phyloP scores from a whole-genome alignment of 2,888 invertebrate species.

The Drosophila kambysellisi region DNA sequence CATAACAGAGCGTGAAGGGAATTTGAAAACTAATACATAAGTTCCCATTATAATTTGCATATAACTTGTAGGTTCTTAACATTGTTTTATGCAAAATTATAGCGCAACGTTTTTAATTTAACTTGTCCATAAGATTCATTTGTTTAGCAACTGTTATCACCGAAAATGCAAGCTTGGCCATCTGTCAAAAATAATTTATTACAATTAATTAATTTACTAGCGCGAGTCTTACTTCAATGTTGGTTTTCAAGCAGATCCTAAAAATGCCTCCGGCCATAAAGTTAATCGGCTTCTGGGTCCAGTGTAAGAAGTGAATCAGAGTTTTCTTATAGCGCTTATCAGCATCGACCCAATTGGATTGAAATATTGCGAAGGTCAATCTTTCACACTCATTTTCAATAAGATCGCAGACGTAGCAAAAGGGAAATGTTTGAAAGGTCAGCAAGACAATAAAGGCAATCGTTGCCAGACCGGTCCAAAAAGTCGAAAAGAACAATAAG shows the following conservation, averaged over 20 bases:
- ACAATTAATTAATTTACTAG: neutral
- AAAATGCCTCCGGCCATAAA: conserved; percentile 51
- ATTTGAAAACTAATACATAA: neutral
- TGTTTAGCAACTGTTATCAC: conserved; percentile 54
- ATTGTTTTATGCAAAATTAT: neutral
- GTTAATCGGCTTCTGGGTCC: conserved; percentile 35
- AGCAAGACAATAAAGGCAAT: conserved; percentile 26
- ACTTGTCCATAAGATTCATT: conserved; percentile 50
- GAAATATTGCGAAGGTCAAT: conserved; percentile 38
- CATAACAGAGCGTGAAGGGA: neutral
- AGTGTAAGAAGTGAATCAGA: conserved; percentile 40
- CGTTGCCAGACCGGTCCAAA: conserved; percentile 35
- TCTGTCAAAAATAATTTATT: conserved; percentile 16
- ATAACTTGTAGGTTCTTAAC: neutral
- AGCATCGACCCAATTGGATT: conserved; percentile 54
- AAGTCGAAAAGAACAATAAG: conserved; percentile 48
- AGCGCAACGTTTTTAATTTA: neutral
- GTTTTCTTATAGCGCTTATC: conserved; percentile 39
- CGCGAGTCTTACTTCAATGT: conserved; percentile 37
- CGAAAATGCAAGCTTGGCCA: conserved; percentile 62
- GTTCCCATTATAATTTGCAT: neutral
- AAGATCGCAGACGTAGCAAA: conserved; percentile 52
- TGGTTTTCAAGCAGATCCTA: conserved; percentile 46
- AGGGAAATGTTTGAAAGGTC: conserved; percentile 53
- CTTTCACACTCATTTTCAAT: conserved; percentile 35